A percentile compares a stretch with the other conserved stretches of the same genome.
phyloP scores from a whole-genome alignment of 2,888 invertebrate genomes.

The Lithophane ornitopus region DNA sequence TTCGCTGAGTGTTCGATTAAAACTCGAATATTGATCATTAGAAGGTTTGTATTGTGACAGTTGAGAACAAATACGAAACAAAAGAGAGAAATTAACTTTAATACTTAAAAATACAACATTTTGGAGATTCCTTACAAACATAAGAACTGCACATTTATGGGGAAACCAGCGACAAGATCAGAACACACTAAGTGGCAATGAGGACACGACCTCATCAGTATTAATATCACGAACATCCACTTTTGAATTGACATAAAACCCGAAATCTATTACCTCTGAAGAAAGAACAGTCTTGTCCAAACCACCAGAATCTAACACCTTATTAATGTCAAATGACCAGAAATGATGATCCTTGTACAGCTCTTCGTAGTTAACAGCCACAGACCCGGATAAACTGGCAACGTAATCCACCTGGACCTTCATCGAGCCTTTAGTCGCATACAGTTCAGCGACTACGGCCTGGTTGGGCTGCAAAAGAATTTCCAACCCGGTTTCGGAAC shows the following conservation, averaged over 20 bases:
- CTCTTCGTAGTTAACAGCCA: conserved; percentile 68
- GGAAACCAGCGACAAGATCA: background rate
- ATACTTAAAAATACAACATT: background rate
- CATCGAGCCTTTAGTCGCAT: conserved; percentile 66
- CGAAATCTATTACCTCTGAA: conserved; percentile 69
- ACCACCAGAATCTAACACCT: conserved; percentile 61
- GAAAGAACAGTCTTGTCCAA: conserved; percentile 50
- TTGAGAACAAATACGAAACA: background rate
- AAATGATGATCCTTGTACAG: conserved; percentile 72
- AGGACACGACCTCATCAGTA: conserved; percentile 3
- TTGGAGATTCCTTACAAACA: background rate
- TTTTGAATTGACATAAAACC: conserved; percentile 67
- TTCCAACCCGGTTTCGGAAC: conserved; percentile 39
- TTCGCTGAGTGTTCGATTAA: too few species aligned
- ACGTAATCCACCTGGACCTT: conserved; percentile 71
- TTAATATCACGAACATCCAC: conserved; percentile 44
- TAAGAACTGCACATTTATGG: background rate
- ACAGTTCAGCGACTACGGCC: conserved; percentile 63
- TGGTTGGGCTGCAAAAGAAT: conserved; percentile 70
- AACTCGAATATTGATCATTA: too few species aligned
- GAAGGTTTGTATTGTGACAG: background rate
- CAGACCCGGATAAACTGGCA: conserved; percentile 68
- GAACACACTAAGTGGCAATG: conserved; percentile 22
- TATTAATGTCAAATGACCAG: conserved; percentile 71
- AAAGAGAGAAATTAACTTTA: background rate